These are phyloP conservation scores for Myiozetetes cayanensis DNA, from an alignment of 2,113 vertebrate genomes.

Conservation along the genomic window DNA sequence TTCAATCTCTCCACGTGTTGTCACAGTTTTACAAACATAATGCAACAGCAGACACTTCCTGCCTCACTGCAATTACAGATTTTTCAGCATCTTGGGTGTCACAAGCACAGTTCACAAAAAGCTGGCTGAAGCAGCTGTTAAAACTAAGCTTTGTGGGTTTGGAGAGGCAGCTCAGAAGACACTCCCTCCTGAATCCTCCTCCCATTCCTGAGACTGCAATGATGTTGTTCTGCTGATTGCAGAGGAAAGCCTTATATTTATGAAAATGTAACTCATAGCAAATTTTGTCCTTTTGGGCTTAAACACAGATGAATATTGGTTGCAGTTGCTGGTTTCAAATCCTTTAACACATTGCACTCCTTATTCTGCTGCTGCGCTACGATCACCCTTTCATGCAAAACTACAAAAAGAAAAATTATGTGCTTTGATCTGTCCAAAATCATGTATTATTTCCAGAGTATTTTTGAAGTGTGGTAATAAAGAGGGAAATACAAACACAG, in stretches of 20 bases:
- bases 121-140: not conserved
- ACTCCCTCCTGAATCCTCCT: not conserved
- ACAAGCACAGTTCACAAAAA: rapidly evolving
- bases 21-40: not conserved
- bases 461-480: not conserved
- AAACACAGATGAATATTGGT: not conserved
- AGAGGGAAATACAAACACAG: not conserved
- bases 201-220: not conserved
- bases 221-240: not conserved
- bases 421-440: not conserved
- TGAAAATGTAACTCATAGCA: not conserved
- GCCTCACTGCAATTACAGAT: not conserved
- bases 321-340: not conserved
- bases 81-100: not conserved
- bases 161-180: not conserved
- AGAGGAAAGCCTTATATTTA: not conserved
- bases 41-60: not conserved
- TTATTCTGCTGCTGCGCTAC: not conserved
- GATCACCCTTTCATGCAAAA: not conserved
- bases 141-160: not conserved
- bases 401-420: not conserved
- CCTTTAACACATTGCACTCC: not conserved
- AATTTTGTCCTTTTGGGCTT: not conserved
- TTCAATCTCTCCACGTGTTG: not conserved
- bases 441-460: not conserved